Conservation (phyloP, 2,797 vertebrate genomes). For the Discoglossus pictus region DNA sequence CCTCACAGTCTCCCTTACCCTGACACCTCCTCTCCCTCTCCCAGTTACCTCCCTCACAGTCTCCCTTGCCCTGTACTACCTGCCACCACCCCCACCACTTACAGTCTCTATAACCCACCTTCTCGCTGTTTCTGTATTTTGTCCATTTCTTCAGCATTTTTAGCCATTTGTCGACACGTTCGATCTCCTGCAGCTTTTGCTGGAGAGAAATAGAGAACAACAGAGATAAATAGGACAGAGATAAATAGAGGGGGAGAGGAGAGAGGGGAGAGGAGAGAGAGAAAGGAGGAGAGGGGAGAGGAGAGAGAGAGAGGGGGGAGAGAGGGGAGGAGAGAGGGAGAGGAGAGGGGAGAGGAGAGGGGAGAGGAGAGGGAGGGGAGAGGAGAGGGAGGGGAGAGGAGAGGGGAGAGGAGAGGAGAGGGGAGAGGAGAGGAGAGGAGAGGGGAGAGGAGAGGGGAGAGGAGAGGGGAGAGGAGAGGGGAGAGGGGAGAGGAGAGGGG, state of each 20-base stretch:
- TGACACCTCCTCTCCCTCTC: no score
- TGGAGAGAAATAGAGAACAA: conserved; percentile 53
- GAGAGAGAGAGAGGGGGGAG: no score
- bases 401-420: background rate
- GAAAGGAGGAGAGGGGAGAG: background rate
- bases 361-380: background rate
- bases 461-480: no score
- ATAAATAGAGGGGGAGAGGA: no score
- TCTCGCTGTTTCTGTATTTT: conserved; percentile 83
- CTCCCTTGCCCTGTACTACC: no score
- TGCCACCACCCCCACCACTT: no score
- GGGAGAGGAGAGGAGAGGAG: background rate
- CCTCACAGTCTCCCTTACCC: no score
- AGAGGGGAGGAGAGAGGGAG: background rate
- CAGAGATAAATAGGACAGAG: background rate
- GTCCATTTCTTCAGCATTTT: conserved; percentile 91
- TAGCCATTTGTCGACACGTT: conserved; percentile 85
- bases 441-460: accelerated
- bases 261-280: background rate
- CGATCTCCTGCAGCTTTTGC: conserved; percentile 85
- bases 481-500: no score
- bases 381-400: no score
- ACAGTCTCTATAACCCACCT: conserved; percentile 73
- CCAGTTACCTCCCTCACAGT: no score
- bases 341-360: background rate